phyloP scores from a whole-genome alignment of 2,888 invertebrate species.

The Caenorhabditis becei region DNA sequence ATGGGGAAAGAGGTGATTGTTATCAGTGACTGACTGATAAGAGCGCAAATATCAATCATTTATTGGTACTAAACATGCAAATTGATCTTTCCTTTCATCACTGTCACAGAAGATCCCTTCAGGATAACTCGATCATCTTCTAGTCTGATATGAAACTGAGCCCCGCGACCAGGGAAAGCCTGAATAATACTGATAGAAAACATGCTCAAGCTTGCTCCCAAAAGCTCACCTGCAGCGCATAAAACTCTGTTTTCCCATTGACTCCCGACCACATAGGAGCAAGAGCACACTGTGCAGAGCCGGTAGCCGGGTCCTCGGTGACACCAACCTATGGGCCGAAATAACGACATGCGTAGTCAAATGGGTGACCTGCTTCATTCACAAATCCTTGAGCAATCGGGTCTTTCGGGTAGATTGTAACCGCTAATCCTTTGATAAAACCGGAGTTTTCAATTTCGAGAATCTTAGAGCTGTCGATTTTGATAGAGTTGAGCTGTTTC shows the following conservation, averaged over 20 bases:
- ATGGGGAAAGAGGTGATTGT: not conserved
- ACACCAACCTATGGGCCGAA: slow-evolving; percentile 83
- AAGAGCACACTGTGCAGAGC: slow-evolving; percentile 74
- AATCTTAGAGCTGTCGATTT: slow-evolving; percentile 74
- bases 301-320: slow-evolving; percentile 83
- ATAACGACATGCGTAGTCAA: slow-evolving; percentile 83
- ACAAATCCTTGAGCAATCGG: slow-evolving; percentile 69
- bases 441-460: slow-evolving; percentile 76
- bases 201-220: no score
- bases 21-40: no score
- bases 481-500: slow-evolving; percentile 65
- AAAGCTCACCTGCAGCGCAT: slow-evolving; percentile 44
- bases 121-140: slow-evolving; percentile 52
- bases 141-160: slow-evolving; percentile 62
- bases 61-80: slow-evolving; percentile 26
- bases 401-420: slow-evolving; percentile 72
- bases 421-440: slow-evolving; percentile 70
- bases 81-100: slow-evolving; percentile 55
- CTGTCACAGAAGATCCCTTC: slow-evolving; percentile 56
- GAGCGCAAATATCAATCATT: no score
- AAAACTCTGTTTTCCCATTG: slow-evolving; percentile 59
- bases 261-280: slow-evolving; percentile 73
- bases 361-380: slow-evolving; percentile 62
- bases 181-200: slow-evolving; percentile 26
- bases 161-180: slow-evolving; percentile 66